Evolutionary conservation across 35 echinoderm and acorn worm species (phyloP).

Genomic region (Stichopus chloronotus): DNA sequence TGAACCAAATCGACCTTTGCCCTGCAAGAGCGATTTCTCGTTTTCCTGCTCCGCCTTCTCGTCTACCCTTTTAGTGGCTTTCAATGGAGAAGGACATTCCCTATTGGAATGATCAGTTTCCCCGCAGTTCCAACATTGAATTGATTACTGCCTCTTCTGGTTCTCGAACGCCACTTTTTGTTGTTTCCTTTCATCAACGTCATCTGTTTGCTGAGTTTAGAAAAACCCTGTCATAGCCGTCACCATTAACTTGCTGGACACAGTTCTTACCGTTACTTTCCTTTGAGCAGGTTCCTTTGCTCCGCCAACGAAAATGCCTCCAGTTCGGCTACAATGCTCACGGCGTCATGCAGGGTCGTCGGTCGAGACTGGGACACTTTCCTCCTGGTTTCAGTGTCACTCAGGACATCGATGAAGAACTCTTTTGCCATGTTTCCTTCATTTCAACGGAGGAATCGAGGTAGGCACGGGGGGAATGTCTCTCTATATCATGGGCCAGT

Average conservation of each 20-base stretch:
- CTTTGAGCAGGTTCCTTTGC: neutral
- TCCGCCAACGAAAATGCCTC: neutral
- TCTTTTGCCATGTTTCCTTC: slow-evolving; percentile 19
- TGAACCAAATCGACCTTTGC: neutral
- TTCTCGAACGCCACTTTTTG: neutral
- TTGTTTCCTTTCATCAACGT: neutral
- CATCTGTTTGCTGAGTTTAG: neutral
- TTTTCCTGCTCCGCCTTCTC: neutral
- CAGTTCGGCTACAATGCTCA: neutral
- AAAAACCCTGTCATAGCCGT: neutral
- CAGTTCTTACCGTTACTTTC: neutral
- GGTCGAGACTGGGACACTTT: slow-evolving; percentile 18
- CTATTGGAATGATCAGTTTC: neutral
- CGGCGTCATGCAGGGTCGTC: slow-evolving; percentile 15
- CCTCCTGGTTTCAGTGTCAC: slow-evolving; percentile 6
- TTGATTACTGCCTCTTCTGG: neutral
- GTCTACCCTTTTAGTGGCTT: neutral
- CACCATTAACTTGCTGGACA: neutral
- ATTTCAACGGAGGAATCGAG: slow-evolving; percentile 1
- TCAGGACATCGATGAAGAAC: neutral
- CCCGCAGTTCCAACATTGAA: slow-evolving; percentile 19
- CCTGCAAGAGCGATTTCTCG: slow-evolving; percentile 10
- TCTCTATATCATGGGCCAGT: slow-evolving; percentile 26
- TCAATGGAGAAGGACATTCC: neutral
- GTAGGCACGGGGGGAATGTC: neutral